Conservation (phyloP, 2,113 vertebrate genomes). For the Illadopsis cleaveri region DNA sequence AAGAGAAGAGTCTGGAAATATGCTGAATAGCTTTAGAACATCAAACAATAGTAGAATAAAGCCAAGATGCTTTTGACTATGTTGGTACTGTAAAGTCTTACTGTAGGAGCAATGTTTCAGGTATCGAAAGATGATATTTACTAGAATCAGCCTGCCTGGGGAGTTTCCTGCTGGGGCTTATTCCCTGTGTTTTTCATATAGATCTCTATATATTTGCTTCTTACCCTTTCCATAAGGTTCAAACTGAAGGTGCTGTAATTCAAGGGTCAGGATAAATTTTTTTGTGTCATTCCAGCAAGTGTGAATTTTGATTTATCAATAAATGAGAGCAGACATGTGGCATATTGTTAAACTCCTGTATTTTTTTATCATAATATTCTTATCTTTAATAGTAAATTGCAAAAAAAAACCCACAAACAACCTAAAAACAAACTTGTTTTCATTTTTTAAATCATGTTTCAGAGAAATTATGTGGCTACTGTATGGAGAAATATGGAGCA, state of each 20-base stretch:
- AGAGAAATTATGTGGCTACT: neutral
- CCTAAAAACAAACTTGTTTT: neutral
- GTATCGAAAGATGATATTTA: neutral
- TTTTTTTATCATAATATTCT: neutral
- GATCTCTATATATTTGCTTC: neutral
- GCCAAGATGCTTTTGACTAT: neutral
- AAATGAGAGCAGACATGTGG: neutral
- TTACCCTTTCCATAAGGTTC: neutral
- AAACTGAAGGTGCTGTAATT: neutral
- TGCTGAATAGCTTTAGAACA: neutral
- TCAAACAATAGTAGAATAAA: neutral
- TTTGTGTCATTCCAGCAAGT: neutral
- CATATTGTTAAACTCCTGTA: neutral
- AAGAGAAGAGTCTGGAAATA: neutral
- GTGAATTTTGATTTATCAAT: neutral
- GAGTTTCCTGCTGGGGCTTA: neutral
- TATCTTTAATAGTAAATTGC: neutral
- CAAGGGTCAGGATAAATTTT: neutral
- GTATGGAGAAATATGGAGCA: neutral
- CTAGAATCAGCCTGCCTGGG: neutral
- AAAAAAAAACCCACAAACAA: no score
- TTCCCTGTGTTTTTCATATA: neutral
- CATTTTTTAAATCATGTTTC: neutral
- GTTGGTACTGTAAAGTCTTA: neutral
- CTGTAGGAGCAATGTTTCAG: neutral